Base-by-base conservation (phyloP, 2,888 invertebrate species). In the Aspidiotus rigidus region DNA sequence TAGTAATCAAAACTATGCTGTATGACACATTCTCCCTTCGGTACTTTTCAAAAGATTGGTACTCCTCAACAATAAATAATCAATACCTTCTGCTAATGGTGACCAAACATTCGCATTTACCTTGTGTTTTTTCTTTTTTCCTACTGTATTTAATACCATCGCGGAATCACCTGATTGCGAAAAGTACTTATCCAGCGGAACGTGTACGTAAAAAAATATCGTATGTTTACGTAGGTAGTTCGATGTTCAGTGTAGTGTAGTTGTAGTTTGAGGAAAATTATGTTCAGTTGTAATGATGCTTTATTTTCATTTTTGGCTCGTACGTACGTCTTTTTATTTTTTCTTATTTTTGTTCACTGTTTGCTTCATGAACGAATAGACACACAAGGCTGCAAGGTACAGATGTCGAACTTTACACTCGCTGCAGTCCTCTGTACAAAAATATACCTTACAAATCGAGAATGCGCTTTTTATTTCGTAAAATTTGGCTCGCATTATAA, bases 101-200 rank as follows among this genome's bases (percentile, higher is more conserved):
- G 28, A 28, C 5, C 28, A 28, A 28, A 40, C 56, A 64, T 10
- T 62, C 49, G 62, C 62, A 69, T 62, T 72, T 71, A 72, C 67
- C 70, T 15, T 16, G 39, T 61, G 13, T 41, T 28, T 28, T 62
- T 62, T 41, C 56, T 62, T 64, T 71, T 70, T 64, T 67, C 70
- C 56, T 72, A 71, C 71, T 73, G 73, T 73, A 70, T 71, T 40
- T 73, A 63, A 73, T 73, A 70, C 73, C 73, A 42, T 72, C 73
- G 16, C 73, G 71, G 16, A 73, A 73, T 71, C 71, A 70, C 40
- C 63, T 73, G 57, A 71, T 66, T 60, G 64, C 67, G 60, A 69
- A 69, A 69, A 70, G 62, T 63, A 44, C 62, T 5, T 42, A 74
- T 42, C 78, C 78, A 74, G 77, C 78, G 77, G 79, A 79, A 78